Conservation (phyloP, 2,797 vertebrate species). For the Galaxias olidus region DNA sequence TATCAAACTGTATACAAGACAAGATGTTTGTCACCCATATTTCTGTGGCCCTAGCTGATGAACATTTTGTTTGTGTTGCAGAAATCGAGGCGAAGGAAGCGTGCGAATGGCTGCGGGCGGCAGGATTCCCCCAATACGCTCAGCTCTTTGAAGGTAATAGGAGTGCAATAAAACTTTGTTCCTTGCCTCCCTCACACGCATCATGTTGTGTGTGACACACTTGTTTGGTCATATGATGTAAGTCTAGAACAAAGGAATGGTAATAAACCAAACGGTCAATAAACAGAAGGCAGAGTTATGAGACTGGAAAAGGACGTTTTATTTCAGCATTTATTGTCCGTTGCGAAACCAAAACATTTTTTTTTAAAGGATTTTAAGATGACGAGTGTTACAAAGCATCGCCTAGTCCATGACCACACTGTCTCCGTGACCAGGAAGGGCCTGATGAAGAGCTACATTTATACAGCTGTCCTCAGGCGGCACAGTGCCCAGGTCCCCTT, state of each 20-base stretch:
- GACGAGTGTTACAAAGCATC: conserved; percentile 29
- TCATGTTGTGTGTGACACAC: conserved; percentile 24
- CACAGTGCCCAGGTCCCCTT: conserved; percentile 32
- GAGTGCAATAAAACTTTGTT: neutral
- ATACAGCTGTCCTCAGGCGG: conserved; percentile 53
- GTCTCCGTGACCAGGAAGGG: neutral
- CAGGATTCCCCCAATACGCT: conserved; percentile 97
- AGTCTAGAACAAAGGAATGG: conserved; percentile 26
- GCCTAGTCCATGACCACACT: conserved; percentile 30
- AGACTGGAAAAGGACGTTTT: conserved; percentile 12
- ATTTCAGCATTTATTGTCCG: conserved; percentile 19
- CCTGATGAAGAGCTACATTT: conserved; percentile 31
- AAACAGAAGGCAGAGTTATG: too few species aligned
- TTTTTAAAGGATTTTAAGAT: conserved; percentile 17
- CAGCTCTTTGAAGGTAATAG: conserved; percentile 89
- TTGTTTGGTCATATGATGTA: conserved; percentile 35
- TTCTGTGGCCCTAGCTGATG: too few species aligned
- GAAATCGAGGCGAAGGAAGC: conserved; percentile 97
- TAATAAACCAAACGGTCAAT: conserved; percentile 24
- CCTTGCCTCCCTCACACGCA: conserved; percentile 35
- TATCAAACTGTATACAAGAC: too few species aligned
- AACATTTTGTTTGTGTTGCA: conserved; percentile 68
- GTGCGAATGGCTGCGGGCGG: conserved; percentile 96
- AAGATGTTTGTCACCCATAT: too few species aligned
- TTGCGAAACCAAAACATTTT: conserved; percentile 25